These are phyloP conservation scores for Hedychridium roseum DNA, from an alignment of 2,888 invertebrate genomes.

Conservation along the genomic window DNA sequence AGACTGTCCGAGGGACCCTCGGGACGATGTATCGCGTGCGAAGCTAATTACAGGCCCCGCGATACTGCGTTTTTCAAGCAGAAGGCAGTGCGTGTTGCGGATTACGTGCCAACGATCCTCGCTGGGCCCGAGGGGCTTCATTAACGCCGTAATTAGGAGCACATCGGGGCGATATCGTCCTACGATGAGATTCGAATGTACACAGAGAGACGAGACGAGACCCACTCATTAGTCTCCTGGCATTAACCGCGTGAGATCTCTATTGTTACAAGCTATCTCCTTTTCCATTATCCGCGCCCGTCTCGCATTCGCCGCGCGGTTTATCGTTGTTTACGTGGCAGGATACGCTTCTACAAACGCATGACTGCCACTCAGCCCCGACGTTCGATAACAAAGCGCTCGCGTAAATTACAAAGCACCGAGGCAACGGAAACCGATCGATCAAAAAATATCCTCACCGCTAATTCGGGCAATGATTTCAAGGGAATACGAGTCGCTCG, in stretches of 20 bases:
- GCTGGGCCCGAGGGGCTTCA: slow-evolving; percentile 25
- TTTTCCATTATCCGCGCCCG: slow-evolving; percentile 2
- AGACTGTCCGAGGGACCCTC: no score
- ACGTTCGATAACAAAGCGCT: no score
- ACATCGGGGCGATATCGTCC: slow-evolving; percentile 22
- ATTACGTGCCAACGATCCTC: slow-evolving; percentile 26
- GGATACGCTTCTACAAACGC: no score
- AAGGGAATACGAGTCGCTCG: no score
- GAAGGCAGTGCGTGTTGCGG: slow-evolving; percentile 19
- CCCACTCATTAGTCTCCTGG: slow-evolving; percentile 36
- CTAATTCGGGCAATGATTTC: no score
- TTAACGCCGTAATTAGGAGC: slow-evolving; percentile 39
- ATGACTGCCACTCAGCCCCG: no score
- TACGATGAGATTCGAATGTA: slow-evolving; percentile 15
- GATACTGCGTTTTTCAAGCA: slow-evolving; percentile 24
- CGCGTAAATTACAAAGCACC: no score
- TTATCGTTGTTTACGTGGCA: no score
- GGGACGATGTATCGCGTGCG: slow-evolving; percentile 27
- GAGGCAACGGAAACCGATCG: no score
- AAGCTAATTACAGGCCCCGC: slow-evolving; percentile 24
- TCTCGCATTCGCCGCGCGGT: not conserved
- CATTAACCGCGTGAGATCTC: slow-evolving; percentile 22
- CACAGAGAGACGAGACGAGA: slow-evolving; percentile 22
- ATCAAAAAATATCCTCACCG: no score
- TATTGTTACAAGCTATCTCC: slow-evolving; percentile 13